Evolutionary conservation across 2,113 vertebrate species (phyloP), one percentile per base, ranked within the genome.

Genomic region (Urocynchramus pylzowi): DNA sequence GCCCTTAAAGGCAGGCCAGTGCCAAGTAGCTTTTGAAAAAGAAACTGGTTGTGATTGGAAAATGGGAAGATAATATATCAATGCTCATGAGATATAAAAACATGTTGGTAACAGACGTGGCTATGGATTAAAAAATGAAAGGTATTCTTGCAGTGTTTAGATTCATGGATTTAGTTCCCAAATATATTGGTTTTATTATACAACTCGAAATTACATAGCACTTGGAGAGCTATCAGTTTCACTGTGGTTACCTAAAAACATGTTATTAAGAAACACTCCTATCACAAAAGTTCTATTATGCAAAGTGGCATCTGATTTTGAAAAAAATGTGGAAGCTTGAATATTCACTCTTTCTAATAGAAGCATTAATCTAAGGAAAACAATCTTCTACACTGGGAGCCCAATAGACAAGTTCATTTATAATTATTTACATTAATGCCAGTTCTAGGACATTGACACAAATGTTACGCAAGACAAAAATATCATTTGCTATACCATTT

Each of bases 181-280:
- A 75, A 61, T 53, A 71, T 30, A 69, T 18, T 73, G 27, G 69
- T 27, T 95, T 86, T 68, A 78, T 44, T 68, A 65, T 13, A 56
- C 28, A 79, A 35, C 69, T 82, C 91, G 20, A 81, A 96, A 94
- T 78, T 68, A 78, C 17, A 84, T 2, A 74, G 79, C 54, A 71
- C 31, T 74, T 70, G 22, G 30, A 95, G 27, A 90, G 7, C 22
- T 61, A 88, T 84, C 41, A 8, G 42, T 93, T 92, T 92, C 54
- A 64, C 52, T 88, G 64, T 37, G 52, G 93, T 64, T 93, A 87
- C 60, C 81, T 82, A 81, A 81, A 93, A 93, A 65, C 75, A 91
- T 45, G 19, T 75, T 92, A 93, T 95, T 93, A 95, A 67, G 80
- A 78, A 95, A 89, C n/a, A 44, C 4, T 11, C 37, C 56, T 92